phyloP scores from a whole-genome alignment of 1,140 invertebrate genomes.

The Cydia pomonella region DNA sequence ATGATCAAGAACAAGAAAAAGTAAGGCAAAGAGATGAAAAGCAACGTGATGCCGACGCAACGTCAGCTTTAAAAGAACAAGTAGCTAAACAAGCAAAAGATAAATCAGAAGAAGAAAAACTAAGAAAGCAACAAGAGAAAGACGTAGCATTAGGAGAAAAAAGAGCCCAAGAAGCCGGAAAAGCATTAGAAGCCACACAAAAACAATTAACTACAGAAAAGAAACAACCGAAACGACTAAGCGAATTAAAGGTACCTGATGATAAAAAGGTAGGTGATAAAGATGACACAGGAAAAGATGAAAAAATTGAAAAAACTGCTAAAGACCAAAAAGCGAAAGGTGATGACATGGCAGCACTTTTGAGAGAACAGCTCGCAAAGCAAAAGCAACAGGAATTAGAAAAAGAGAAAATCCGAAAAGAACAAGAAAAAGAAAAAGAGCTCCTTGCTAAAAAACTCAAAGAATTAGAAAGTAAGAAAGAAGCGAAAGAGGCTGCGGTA shows the following conservation, averaged over 20 bases:
- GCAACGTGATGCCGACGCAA: not conserved
- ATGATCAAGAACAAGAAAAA: not conserved
- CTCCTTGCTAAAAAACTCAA: not conserved
- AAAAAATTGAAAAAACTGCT: conserved; percentile 13
- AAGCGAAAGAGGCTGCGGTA: conserved; percentile 30
- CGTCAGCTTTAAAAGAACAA: not conserved
- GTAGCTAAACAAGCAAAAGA: not conserved
- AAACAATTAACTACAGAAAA: not conserved
- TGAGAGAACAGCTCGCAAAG: not conserved
- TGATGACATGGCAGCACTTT: not conserved
- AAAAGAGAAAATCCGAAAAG: conserved; percentile 36
- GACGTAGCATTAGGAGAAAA: not conserved
- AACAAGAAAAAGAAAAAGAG: conserved; percentile 36
- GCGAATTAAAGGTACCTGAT: not conserved
- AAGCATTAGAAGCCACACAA: not conserved
- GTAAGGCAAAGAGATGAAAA: not conserved
- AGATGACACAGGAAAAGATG: conserved; percentile 1
- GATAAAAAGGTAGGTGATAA: not conserved
- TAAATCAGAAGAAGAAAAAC: conserved; percentile 34
- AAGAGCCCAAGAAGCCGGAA: not conserved
- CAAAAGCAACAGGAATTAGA: conserved; percentile 17
- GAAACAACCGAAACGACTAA: not conserved
- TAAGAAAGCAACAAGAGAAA: conserved; percentile 29
- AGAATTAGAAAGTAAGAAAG: not conserved
- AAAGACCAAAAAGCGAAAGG: not conserved